Evolutionary conservation across 2,797 vertebrate genomes (phyloP), one percentile per base, ranked within the genome.

Genomic region (Melopsittacus undulatus): DNA sequence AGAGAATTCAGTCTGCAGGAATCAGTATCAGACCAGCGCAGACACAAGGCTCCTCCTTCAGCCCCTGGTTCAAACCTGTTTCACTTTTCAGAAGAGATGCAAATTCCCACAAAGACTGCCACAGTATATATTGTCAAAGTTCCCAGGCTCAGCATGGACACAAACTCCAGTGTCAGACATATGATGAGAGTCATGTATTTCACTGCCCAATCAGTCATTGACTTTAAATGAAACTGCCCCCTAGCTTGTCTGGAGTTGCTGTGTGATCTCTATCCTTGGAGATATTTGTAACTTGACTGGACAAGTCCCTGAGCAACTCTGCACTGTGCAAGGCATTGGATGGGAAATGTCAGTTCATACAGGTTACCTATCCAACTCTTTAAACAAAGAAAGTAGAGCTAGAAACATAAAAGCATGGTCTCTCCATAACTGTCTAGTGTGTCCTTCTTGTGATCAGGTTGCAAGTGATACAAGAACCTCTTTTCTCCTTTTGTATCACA

Each of bases 161-260:
- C 2, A 59, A n/a, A 17, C 9, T 51, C 46, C 72, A 93, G 8
- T 7, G 3, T 0, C 72, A 67, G n/a, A 54, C 0, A 2, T 3
- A 9, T 3, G 21, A 49, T 0, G 0, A 57, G 32, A 62, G 13
- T 5, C 34, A 1, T 19, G 27, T 24, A 34, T 86, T 76, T 84
- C 59, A 30, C 18, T 62, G 38, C 38, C 26, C 49, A 52, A 5
- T 36, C 5, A 2, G 3, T 43, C 38, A 14, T 2, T 42, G 59
- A 36, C 57, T 68, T 68, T 68, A 67, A 82, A 46, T 12, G 17
- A 87, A 94, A 73, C 18, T 36, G 62, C 69, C 40, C 59, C 42
- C n/a, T n/a, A 68, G 56, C 36, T 54, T 1, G 0, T 43, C 56
- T 22, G 9, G 56, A 80, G 51, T 15, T 45, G 30, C 3, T 63